A percentile compares a stretch with the other conserved stretches of the same genome.
Conservation (phyloP, 2,797 vertebrate species). For the Spizella passerina region DNA sequence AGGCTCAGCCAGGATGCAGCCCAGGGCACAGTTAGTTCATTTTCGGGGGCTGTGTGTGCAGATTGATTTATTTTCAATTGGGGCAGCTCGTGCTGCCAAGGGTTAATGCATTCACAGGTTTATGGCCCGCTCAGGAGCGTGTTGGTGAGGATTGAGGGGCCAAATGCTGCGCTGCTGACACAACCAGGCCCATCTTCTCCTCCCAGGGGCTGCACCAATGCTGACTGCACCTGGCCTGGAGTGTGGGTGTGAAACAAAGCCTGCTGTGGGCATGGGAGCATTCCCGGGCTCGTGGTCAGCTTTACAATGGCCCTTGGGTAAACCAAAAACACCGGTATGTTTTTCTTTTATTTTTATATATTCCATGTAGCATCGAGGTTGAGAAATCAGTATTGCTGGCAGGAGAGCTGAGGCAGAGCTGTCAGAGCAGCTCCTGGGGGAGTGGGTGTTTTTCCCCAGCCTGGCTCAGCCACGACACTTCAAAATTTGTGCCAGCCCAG, state of each 20-base stretch:
- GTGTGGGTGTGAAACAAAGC: neutral
- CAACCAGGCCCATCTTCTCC: neutral
- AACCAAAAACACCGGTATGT: accelerated
- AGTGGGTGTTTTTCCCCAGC: neutral
- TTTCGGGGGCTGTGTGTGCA: neutral
- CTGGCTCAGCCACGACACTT: neutral
- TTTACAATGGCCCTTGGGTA: neutral
- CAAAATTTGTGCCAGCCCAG: neutral
- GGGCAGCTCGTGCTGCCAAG: neutral
- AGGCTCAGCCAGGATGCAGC: neutral
- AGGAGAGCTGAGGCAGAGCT: neutral
- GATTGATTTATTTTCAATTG: constrained; percentile 2
- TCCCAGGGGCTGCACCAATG: neutral
- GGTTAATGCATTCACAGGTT: neutral
- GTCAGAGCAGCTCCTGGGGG: neutral
- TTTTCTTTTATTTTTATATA: neutral
- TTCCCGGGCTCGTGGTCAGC: neutral
- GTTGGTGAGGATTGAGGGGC: neutral
- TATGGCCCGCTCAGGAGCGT: accelerated
- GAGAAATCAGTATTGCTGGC: neutral
- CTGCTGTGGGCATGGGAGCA: neutral
- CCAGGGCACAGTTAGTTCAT: neutral
- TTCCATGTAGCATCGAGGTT: neutral
- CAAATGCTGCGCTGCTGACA: neutral
- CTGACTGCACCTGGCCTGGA: accelerated